A percentile compares a stretch with the other conserved stretches of the same genome.
phyloP scores from a whole-genome alignment of 2,113 vertebrate species.

The Empidonax traillii region DNA sequence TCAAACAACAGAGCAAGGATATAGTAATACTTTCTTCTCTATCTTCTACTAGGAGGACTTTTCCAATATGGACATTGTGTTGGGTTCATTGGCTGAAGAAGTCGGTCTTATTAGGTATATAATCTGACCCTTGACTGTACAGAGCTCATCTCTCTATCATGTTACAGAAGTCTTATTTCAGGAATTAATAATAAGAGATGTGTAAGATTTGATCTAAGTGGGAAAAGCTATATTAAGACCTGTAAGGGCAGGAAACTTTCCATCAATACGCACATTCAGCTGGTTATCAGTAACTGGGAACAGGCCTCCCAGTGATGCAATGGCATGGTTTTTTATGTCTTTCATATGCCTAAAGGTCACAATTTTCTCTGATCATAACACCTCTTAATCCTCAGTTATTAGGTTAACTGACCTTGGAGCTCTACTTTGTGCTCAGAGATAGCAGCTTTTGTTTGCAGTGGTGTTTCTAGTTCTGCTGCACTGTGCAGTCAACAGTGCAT shows the following conservation, averaged over 20 bases:
- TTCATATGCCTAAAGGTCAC: neutral
- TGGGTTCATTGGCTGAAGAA: neutral
- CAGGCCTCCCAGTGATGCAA: neutral
- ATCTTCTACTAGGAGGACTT: neutral
- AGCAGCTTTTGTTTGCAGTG: neutral
- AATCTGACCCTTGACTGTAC: neutral
- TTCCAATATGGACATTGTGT: fast-evolving
- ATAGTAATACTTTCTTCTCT: neutral
- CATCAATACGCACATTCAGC: neutral
- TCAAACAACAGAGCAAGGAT: neutral
- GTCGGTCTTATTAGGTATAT: neutral
- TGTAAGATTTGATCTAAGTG: neutral
- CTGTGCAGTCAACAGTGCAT: neutral
- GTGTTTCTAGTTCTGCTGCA: neutral
- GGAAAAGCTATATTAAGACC: neutral
- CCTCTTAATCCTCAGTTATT: neutral
- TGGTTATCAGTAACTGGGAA: neutral
- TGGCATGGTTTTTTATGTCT: neutral
- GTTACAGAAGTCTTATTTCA: neutral
- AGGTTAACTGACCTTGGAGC: neutral
- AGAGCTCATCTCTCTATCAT: neutral
- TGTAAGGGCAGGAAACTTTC: neutral
- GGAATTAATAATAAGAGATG: neutral
- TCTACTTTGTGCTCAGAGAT: neutral
- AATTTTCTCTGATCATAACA: neutral